phyloP scores from a whole-genome alignment of 1,140 invertebrate genomes.

The Palaemon carinicauda region DNA sequence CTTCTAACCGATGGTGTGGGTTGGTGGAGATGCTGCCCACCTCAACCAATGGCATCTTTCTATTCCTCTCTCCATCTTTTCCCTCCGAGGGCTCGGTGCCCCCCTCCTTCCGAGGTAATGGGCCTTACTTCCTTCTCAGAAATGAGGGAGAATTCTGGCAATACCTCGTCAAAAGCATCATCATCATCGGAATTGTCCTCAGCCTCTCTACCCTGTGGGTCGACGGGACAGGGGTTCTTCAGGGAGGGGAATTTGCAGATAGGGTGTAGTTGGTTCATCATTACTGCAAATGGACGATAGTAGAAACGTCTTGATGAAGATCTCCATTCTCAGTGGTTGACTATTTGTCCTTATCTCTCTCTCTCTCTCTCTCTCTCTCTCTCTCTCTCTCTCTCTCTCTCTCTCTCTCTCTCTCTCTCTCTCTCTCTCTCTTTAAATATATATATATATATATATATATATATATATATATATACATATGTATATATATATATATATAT shows the following conservation, averaged over 20 bases:
- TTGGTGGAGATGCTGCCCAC: too few species aligned
- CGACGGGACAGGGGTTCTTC: not conserved
- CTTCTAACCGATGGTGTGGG: too few species aligned
- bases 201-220: not conserved
- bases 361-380: too few species aligned
- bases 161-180: conserved; percentile 13
- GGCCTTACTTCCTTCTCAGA: not conserved
- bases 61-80: not conserved
- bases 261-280: not conserved
- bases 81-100: not conserved
- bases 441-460: not conserved
- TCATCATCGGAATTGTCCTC: not conserved
- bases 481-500: not conserved
- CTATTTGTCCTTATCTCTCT: too few species aligned
- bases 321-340: too few species aligned
- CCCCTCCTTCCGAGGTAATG: not conserved
- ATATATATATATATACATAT: not conserved
- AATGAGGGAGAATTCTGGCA: conserved; percentile 49
- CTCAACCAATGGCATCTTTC: not conserved
- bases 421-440: not conserved
- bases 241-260: not conserved
- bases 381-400: too few species aligned
- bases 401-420: too few species aligned
- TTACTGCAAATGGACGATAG: not conserved
- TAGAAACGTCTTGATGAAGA: too few species aligned